Evolutionary conservation across 2,113 vertebrate genomes (phyloP).

Genomic region (Paralichthys olivaceus): DNA sequence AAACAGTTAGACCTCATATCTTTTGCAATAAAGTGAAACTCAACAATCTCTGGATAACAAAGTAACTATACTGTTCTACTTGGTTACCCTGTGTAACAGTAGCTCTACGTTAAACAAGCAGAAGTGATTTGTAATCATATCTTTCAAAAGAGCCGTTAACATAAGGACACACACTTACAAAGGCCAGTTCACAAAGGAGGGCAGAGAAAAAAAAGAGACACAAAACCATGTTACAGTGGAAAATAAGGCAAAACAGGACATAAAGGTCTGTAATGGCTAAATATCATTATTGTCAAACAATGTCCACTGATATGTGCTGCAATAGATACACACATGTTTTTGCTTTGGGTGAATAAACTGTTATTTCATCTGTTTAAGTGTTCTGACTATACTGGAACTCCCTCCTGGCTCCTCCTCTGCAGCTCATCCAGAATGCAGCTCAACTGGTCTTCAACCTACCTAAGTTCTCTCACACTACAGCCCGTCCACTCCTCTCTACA

Average conservation of each 20-base stretch:
- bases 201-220: conserved; percentile 78
- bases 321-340: neutral
- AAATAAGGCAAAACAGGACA: conserved; percentile 16
- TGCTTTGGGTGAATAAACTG: no score
- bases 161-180: conserved; percentile 83
- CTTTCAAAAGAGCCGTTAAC: conserved; percentile 3
- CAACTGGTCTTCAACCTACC: no score
- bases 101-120: neutral
- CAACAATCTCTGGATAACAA: neutral
- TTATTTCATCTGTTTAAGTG: no score
- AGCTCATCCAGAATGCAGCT: no score
- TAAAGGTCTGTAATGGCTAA: neutral
- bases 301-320: neutral
- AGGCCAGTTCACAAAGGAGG: conserved; percentile 78
- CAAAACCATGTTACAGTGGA: conserved; percentile 53
- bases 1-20: neutral
- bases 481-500: no score
- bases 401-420: no score
- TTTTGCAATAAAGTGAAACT: neutral
- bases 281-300: neutral
- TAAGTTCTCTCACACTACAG: no score
- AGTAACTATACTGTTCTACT: neutral
- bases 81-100: neutral
- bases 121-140: neutral
- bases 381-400: no score